A percentile compares a stretch with the other conserved stretches of the same genome.
Evolutionary conservation across 2,113 vertebrate species (phyloP).

Genomic region (Pithys albifrons): DNA sequence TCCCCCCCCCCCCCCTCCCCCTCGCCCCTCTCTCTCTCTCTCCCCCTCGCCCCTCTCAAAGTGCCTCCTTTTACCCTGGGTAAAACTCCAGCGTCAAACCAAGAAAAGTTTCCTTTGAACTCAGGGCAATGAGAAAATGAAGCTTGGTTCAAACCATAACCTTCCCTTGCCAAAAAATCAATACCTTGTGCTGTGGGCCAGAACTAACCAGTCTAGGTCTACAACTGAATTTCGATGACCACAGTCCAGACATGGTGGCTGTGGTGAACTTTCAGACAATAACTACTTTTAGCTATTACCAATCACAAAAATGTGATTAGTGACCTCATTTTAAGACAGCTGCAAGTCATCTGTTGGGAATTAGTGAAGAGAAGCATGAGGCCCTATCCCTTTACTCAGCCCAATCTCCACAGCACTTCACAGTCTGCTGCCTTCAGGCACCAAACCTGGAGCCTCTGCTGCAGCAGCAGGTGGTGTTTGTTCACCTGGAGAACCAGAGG

Average conservation of each 20-base stretch:
- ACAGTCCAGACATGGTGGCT: conserved; percentile 13
- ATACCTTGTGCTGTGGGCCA: neutral
- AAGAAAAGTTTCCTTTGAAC: neutral
- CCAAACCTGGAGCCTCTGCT: neutral
- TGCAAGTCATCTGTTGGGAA: neutral
- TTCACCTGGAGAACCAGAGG: neutral
- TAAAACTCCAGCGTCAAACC: neutral
- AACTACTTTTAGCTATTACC: neutral
- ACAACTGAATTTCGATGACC: neutral
- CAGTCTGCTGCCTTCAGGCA: neutral
- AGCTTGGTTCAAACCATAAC: neutral
- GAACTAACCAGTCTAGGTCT: neutral
- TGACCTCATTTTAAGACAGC: neutral
- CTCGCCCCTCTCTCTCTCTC: neutral
- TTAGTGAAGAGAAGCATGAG: neutral
- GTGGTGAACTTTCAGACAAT: neutral
- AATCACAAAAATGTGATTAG: neutral
- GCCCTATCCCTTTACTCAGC: neutral
- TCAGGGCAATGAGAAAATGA: neutral
- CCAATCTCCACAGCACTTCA: neutral
- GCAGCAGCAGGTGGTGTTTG: neutral
- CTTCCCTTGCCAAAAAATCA: conserved; percentile 13
- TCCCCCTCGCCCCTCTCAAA: neutral
- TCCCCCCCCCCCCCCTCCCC: neutral
- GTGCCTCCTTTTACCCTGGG: neutral